Base-by-base conservation (phyloP, 2,888 invertebrate species). In the Drosophila sordidapex region DNA sequence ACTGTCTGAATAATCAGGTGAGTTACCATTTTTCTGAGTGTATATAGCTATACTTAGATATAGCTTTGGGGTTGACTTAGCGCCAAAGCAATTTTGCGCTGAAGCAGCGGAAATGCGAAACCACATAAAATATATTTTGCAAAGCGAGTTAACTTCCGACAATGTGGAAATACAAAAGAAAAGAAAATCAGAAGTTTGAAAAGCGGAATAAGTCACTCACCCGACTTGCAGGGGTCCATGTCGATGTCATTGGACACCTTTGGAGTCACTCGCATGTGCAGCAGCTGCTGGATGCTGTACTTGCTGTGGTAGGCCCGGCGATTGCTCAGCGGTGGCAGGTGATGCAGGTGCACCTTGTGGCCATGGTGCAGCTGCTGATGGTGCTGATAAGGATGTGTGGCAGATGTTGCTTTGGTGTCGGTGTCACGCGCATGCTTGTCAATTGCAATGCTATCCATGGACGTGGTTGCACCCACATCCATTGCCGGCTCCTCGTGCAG, bases 221-320 rank as follows among this genome's bases (percentile, higher is more conserved):
- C 96, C 92, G 97, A 96, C 95, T 97, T 97, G 93, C 97, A 97
- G 65, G 97, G 96, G 94, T 97, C 97, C 94, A 97, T 94, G 91
- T 97, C 96, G 78, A 96, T 93, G 92, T 97, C 97, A 76, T 94
- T 94, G 52, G 96, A 96, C 70, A 95, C 95, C 91, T 95, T 95
- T 61, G 81, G 79, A 73, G 94, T 94, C 53, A 96, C 97, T 79
- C 94, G 94, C 64, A 93, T 94, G 63, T 93, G 94, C 88, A 96
- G 92, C 79, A 97, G 93, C 90, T 97, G 95, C 33, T 96, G 95
- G 90, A 96, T 94, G 62, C 95, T 95, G 91, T 94, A 96, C 81
- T 92, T 93, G 86, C 92, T 93, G 64, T 83, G 91, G 82, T 92
- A 91, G 46, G 79, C 82, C 35, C 82, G 91, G n/a, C 64, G 77